Evolutionary conservation across 1,140 invertebrate species (phyloP), one percentile per base, ranked within the genome.

Genomic region (Zelostemma sp.): DNA sequence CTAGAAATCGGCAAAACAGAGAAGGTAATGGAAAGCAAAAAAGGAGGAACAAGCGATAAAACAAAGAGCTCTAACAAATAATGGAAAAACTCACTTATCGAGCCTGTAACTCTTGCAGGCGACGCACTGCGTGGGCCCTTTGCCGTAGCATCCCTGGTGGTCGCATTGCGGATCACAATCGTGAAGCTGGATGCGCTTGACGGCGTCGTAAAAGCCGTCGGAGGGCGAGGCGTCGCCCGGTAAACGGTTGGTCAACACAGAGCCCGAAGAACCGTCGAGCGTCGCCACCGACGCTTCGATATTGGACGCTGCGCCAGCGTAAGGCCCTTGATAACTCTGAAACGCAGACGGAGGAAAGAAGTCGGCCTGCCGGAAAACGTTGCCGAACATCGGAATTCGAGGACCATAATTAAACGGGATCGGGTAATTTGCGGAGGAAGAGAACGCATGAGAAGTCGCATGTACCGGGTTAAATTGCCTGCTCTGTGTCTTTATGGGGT

Each of bases 161-260:
- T 93, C 93, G 81, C 93, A 94, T 81, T 95, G 92, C 33, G 91
- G 90, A 84, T 95, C 92, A 80, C 93, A 95, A 68, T 91, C 89
- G 72, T 93, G 90, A 58, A 92, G 86, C 45, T 72, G 68, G 47
- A 93, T 88, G 66, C 88, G 87, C 73, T 89, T 90, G 67, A 90
- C 89, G 1, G 82, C 75, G 48, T 88, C 87, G 18, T 80, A 73
- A 12, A 80, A 82, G 21, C 74, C 76, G 16, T 76, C 71, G 14
- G 50, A 54, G 4, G 67, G 50, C 1, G 65, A 60, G 8, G 76
- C 60, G 54, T 85, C 80, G 6, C 75, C 80, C 0, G 81, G 81
- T 1, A 81, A 56, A 1, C 77, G 81, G 66, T 83, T 86, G 11
- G 81, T 85, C 25, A 80, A 66, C 40, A 81, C 57, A 0, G 82